phyloP scores from a whole-genome alignment of 2,888 invertebrate genomes.

The Malacosoma neustria region DNA sequence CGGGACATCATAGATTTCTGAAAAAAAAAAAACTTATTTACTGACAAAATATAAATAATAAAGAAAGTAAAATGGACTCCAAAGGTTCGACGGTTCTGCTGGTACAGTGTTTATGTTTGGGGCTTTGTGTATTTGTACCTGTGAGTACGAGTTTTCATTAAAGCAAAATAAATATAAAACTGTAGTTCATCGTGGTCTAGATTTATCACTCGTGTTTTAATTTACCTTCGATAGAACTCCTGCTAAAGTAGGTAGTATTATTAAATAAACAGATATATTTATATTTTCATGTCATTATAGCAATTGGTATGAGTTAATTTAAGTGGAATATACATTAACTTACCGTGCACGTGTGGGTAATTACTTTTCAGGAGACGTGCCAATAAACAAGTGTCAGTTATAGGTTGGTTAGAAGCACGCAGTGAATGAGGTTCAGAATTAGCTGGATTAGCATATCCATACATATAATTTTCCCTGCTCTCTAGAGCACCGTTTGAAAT shows the following conservation, averaged over 20 bases:
- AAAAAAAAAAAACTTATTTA: not conserved
- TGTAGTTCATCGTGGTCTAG: too few relatives aligned
- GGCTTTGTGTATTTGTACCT: too few relatives aligned
- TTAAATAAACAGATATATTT: too few relatives aligned
- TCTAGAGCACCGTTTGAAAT: constrained; percentile 5
- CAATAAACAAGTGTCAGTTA: constrained; percentile 40
- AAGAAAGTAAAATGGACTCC: too few relatives aligned
- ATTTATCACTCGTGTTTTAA: too few relatives aligned
- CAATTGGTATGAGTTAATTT: too few relatives aligned
- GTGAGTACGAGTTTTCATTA: too few relatives aligned
- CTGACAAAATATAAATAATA: constrained; percentile 3
- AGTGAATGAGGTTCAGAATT: constrained; percentile 17
- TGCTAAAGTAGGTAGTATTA: too few relatives aligned
- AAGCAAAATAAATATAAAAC: too few relatives aligned
- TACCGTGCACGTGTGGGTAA: constrained; percentile 36
- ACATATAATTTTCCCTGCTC: constrained; percentile 11
- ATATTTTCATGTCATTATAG: not conserved
- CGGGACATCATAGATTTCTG: constrained; percentile 30
- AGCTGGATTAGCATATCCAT: constrained; percentile 13
- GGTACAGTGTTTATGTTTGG: too few relatives aligned
- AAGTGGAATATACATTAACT: constrained; percentile 3
- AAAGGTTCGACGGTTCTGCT: too few relatives aligned
- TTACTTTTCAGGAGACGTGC: constrained; percentile 41
- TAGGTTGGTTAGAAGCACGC: constrained; percentile 14
- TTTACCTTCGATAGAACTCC: too few relatives aligned